A percentile compares a stretch with the other conserved stretches of the same genome.
Conservation (phyloP, 2,888 invertebrate species). For the Neuroscelio doddi region DNA sequence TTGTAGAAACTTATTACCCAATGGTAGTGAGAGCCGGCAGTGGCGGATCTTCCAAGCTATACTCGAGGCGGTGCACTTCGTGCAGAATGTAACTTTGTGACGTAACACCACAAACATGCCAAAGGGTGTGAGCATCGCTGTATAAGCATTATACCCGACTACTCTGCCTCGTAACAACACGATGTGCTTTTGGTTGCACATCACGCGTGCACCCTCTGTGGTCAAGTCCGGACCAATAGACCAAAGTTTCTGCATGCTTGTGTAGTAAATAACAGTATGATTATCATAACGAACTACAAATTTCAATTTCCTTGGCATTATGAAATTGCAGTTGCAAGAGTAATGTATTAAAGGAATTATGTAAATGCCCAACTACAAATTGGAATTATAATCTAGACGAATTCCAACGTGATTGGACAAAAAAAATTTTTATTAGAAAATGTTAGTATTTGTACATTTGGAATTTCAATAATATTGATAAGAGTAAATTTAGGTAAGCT, state of each 20-base stretch:
- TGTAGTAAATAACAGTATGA: slow-evolving; percentile 10
- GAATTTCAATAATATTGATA: too few relatives aligned
- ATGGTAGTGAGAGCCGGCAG: slow-evolving; percentile 48
- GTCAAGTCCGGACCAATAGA: slow-evolving; percentile 53
- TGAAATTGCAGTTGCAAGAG: slow-evolving; percentile 20
- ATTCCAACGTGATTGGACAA: too few relatives aligned
- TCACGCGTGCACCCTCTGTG: slow-evolving; percentile 58
- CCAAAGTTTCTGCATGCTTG: slow-evolving; percentile 17
- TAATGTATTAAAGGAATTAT: slow-evolving; percentile 14
- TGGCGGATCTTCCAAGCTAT: slow-evolving; percentile 43
- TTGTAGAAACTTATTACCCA: slow-evolving; percentile 59
- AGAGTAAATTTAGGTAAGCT: too few relatives aligned
- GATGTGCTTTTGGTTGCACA: slow-evolving; percentile 65
- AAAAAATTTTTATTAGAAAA: too few relatives aligned
- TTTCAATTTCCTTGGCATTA: slow-evolving; percentile 31
- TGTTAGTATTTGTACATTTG: too few relatives aligned
- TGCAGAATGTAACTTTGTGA: slow-evolving; percentile 64
- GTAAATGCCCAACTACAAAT: too few relatives aligned
- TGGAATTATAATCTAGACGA: too few relatives aligned
- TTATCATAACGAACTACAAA: slow-evolving; percentile 35
- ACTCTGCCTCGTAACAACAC: slow-evolving; percentile 65
- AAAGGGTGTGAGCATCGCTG: slow-evolving; percentile 62
- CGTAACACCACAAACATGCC: slow-evolving; percentile 67
- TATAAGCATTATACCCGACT: slow-evolving; percentile 66
- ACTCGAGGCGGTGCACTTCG: slow-evolving; percentile 54